These are phyloP conservation scores for Phyllopteryx taeniolatus DNA, from an alignment of 2,113 vertebrate species.

Conservation along the genomic window DNA sequence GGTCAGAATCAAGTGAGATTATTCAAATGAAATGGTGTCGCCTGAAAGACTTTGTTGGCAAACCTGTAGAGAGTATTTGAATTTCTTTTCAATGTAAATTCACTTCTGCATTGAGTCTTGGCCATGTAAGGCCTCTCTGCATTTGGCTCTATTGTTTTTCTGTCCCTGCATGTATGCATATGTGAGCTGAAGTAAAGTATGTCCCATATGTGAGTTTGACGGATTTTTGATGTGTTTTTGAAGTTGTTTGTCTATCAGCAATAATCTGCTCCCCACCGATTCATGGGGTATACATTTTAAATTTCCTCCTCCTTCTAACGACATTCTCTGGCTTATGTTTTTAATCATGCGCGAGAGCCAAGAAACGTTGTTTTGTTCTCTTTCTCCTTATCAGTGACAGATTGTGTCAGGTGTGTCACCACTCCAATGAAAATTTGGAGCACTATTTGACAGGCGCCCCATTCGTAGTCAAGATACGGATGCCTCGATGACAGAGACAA, in stretches of 20 bases:
- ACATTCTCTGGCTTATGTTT: slow-evolving; percentile 9
- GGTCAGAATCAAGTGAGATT: too few relatives aligned
- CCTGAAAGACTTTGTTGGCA: background rate
- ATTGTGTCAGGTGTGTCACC: slow-evolving; percentile 51
- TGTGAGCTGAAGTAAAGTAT: background rate
- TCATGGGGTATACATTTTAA: slow-evolving; percentile 5
- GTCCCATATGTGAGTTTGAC: slow-evolving; percentile 12
- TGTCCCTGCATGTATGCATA: background rate
- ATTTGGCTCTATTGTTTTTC: background rate
- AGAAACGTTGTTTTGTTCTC: slow-evolving; percentile 38
- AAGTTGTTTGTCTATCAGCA: slow-evolving; percentile 23
- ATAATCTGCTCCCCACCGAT: slow-evolving; percentile 4
- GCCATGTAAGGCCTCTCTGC: background rate
- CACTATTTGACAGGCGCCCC: slow-evolving; percentile 38
- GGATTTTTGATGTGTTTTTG: slow-evolving; percentile 23
- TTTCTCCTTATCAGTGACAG: slow-evolving; percentile 44
- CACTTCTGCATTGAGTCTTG: background rate
- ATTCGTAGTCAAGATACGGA: slow-evolving; percentile 48
- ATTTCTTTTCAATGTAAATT: background rate
- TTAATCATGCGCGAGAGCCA: slow-evolving; percentile 30
- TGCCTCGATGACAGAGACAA: slow-evolving; percentile 46
- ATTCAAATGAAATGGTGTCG: background rate
- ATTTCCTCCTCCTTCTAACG: slow-evolving; percentile 19
- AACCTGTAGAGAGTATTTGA: background rate
- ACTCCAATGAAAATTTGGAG: slow-evolving; percentile 46